Evolutionary conservation across 1,140 invertebrate species (phyloP), one percentile per base, ranked within the genome.

Genomic region (Diprion similis): DNA sequence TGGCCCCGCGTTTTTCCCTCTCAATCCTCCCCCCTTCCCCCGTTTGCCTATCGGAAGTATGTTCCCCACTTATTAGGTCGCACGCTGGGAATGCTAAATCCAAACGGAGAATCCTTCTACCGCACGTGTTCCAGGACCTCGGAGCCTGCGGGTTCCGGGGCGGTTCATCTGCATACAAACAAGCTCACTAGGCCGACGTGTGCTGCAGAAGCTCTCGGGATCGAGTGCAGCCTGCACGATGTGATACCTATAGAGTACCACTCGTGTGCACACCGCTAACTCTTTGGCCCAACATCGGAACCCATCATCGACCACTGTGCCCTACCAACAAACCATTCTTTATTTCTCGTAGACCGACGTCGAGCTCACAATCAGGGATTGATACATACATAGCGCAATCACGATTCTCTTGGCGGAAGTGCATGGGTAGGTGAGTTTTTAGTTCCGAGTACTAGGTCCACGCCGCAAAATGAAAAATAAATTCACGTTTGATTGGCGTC

Each of bases 11-110:
- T 37, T 37, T 37, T 17, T 59, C 51, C 51, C 11, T 59, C 3
- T 59, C 51, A 4, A 4, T 59, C 51, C n/a, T 59, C 11, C 11
- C 48, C n/a, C n/a, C n/a, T n/a, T n/a, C 48, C 15, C 0, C n/a
- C 51, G n/a, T 17, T 59, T 0, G 51, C 51, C 11, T 15, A 59
- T 59, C 51, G 51, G 51, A 59, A 59, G 51, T 59, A 15, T 59
- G 51, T 59, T 59, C n/a, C 51, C 51, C 51, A 59, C 51, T 59
- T 59, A 59, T 59, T 59, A 59, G 51, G 51, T 59, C 51, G 51
- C 51, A 59, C n/a, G 51, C n/a, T 59, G 51, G 51, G 51, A 59
- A 59, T 59, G 51, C 51, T 59, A 59, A 59, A 59, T 59, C 51
- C n/a, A 59, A 59, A 59, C 51, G n/a, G 11, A 59, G 51, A 15